These are phyloP conservation scores for Paramormyrops kingsleyae DNA, from an alignment of 2,113 vertebrate species.

Conservation along the genomic window DNA sequence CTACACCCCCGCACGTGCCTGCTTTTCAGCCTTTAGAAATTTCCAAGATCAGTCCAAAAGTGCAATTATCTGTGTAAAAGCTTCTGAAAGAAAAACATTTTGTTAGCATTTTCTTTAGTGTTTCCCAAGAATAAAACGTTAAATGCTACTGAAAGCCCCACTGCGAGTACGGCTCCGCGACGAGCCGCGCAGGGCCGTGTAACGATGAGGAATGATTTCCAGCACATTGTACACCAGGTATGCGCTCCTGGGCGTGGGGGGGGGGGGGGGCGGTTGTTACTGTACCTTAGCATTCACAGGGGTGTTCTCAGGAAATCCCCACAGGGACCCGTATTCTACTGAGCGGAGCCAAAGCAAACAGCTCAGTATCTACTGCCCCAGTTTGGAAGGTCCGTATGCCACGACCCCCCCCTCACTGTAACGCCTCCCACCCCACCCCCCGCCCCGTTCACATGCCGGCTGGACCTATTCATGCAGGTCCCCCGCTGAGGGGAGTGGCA, in stretches of 20 bases:
- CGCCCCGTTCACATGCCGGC: slow-evolving; percentile 1
- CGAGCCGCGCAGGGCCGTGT: neutral
- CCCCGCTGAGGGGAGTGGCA: slow-evolving; percentile 49
- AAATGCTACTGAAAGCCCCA: neutral
- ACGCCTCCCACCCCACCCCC: neutral
- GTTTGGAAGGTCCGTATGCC: neutral
- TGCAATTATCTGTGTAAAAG: neutral
- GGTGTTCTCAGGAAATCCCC: slow-evolving; percentile 52
- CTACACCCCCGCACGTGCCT: neutral
- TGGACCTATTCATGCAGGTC: slow-evolving; percentile 46
- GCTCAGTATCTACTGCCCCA: slow-evolving; percentile 34
- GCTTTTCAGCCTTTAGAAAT: neutral
- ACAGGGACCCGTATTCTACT: slow-evolving; percentile 50
- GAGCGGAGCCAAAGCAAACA: slow-evolving; percentile 52
- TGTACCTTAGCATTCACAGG: slow-evolving; percentile 30
- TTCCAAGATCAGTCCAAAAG: neutral
- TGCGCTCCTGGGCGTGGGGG: neutral
- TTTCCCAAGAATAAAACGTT: neutral
- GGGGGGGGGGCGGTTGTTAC: slow-evolving; percentile 7
- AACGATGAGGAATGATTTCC: slow-evolving; percentile 43
- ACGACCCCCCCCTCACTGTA: neutral
- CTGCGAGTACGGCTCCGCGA: neutral
- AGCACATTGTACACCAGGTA: slow-evolving; percentile 26
- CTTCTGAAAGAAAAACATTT: neutral
- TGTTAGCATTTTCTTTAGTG: neutral